phyloP scores from a whole-genome alignment of 2,797 vertebrate genomes.

The Protonibea diacanthus region DNA sequence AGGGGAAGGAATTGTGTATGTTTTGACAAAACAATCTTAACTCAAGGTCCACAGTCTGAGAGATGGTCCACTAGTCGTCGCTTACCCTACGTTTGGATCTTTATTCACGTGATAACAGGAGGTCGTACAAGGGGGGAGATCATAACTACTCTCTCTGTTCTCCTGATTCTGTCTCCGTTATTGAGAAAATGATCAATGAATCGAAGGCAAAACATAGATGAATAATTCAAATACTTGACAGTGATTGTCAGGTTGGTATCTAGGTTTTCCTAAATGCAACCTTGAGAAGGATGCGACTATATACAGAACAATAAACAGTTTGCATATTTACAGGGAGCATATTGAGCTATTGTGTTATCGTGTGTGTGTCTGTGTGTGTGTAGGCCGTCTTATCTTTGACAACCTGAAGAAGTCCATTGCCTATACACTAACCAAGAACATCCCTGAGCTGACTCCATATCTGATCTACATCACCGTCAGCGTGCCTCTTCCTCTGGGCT shows the following conservation, averaged over 20 bases:
- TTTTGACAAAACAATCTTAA: conserved; percentile 6
- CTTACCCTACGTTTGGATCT: too few relatives aligned
- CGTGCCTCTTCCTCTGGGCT: conserved; percentile 91
- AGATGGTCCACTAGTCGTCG: neutral
- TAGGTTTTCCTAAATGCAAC: neutral
- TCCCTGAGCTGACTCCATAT: conserved; percentile 92
- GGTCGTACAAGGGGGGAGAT: neutral
- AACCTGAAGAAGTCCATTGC: conserved; percentile 95
- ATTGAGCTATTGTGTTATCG: conserved; percentile 1
- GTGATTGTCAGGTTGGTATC: neutral
- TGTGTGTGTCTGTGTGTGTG: conserved; percentile 4
- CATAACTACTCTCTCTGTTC: neutral
- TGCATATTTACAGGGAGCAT: neutral
- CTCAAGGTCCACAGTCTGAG: neutral
- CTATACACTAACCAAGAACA: conserved; percentile 93
- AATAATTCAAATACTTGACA: neutral
- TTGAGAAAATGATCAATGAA: neutral
- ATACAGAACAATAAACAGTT: neutral
- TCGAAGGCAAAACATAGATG: neutral
- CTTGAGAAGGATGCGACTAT: neutral
- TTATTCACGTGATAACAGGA: neutral
- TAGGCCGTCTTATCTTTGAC: conserved; percentile 92
- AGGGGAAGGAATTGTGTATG: neutral
- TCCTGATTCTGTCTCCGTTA: neutral
- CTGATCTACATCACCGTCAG: conserved; percentile 93